Conservation (phyloP, 2,113 vertebrate genomes). For the Cyphomyrus plagiostoma region DNA sequence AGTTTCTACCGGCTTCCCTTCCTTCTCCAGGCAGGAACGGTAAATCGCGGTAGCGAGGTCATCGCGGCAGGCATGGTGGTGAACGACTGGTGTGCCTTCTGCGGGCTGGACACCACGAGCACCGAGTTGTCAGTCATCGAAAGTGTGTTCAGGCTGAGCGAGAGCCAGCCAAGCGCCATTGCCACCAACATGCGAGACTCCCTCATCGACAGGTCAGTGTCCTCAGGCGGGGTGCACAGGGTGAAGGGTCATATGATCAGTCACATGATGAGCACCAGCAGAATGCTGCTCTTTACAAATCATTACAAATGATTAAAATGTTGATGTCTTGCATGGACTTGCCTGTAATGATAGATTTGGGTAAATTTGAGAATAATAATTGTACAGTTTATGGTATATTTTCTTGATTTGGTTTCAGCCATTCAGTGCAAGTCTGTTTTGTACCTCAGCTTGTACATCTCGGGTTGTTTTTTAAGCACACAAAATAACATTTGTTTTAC, state of each 20-base stretch:
- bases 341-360: not conserved
- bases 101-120: constrained; percentile 93
- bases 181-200: constrained; percentile 93
- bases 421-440: not conserved
- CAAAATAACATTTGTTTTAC: constrained; percentile 19
- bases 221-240: not conserved
- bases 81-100: constrained; percentile 97
- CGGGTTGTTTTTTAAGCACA: not conserved
- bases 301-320: not conserved
- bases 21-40: constrained; percentile 76
- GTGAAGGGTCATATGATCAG: not conserved
- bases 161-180: constrained; percentile 84
- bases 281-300: not conserved
- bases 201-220: constrained; percentile 84
- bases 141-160: constrained; percentile 85
- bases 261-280: not conserved
- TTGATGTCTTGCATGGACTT: not conserved
- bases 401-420: not conserved
- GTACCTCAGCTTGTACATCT: not conserved
- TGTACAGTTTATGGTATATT: not conserved
- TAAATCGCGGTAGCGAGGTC: constrained; percentile 95
- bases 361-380: not conserved
- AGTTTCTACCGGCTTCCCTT: not conserved
- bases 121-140: constrained; percentile 94
- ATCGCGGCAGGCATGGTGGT: constrained; percentile 91